Evolutionary conservation across 2,797 vertebrate species (phyloP).

Genomic region (Hylomyscus alleni): DNA sequence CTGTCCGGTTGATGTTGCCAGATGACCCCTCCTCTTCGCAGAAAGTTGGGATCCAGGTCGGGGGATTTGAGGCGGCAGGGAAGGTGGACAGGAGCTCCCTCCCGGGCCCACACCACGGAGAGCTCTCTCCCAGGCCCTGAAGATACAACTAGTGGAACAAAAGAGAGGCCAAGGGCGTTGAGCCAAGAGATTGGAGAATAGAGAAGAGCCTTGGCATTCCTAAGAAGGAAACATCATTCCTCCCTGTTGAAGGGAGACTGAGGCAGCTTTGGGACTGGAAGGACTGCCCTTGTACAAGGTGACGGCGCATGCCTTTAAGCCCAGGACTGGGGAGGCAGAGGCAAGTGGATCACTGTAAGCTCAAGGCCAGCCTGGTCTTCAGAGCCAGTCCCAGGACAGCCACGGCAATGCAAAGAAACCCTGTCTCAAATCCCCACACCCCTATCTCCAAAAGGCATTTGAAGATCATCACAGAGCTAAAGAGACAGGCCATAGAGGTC

Average conservation of each 20-base stretch:
- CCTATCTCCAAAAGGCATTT: background rate
- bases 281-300: background rate
- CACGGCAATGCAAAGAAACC: background rate
- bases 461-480: background rate
- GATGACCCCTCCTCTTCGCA: constrained; percentile 66
- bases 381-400: background rate
- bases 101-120: constrained; percentile 77
- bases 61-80: constrained; percentile 66
- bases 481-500: background rate
- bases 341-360: background rate
- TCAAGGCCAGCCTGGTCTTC: background rate
- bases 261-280: background rate
- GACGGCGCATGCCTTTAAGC: background rate
- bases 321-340: background rate
- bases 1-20: constrained; percentile 83
- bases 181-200: constrained; percentile 16
- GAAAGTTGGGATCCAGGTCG: constrained; percentile 47
- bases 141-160: constrained; percentile 67
- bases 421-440: background rate
- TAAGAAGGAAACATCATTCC: background rate
- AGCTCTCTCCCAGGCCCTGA: constrained; percentile 46
- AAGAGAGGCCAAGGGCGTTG: constrained; percentile 69
- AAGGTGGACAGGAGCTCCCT: constrained; percentile 76
- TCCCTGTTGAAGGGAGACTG: background rate
- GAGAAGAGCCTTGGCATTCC: background rate